These are phyloP conservation scores for Gallirallus australis DNA, from an alignment of 2,797 vertebrate genomes.

Conservation along the genomic window DNA sequence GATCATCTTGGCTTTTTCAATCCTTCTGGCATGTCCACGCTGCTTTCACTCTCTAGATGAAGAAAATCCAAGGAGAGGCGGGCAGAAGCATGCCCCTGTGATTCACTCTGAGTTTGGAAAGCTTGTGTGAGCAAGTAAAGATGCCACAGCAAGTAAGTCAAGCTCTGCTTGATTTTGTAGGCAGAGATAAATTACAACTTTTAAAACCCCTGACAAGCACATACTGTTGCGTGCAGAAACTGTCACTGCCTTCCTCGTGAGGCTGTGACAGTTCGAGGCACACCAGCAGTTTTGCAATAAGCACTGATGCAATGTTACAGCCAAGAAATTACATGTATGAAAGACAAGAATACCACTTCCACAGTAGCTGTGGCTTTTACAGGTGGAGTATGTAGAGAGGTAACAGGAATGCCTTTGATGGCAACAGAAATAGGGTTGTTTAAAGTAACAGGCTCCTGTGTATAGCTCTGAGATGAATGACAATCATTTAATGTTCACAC, in stretches of 20 bases:
- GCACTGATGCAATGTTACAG: background rate
- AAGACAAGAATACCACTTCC: background rate
- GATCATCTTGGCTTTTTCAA: background rate
- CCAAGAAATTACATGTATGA: background rate
- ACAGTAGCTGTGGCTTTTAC: background rate
- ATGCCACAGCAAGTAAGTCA: background rate
- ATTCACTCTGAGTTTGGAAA: background rate
- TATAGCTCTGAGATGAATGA: background rate
- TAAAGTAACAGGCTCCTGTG: background rate
- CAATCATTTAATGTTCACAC: background rate
- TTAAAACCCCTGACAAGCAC: background rate
- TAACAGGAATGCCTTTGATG: background rate
- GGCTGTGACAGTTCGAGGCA: background rate
- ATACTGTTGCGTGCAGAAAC: background rate
- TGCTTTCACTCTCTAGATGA: background rate
- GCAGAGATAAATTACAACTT: background rate
- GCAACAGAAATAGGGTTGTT: background rate
- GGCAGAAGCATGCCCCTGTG: background rate
- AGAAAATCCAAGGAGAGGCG: background rate
- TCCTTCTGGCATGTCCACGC: background rate
- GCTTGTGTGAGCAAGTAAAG: background rate
- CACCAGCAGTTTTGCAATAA: conserved; percentile 7
- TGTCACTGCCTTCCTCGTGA: background rate
- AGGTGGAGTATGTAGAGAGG: background rate
- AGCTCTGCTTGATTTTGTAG: background rate